Conservation (phyloP, 2,113 vertebrate species). For the Hydrolagus affinis region DNA sequence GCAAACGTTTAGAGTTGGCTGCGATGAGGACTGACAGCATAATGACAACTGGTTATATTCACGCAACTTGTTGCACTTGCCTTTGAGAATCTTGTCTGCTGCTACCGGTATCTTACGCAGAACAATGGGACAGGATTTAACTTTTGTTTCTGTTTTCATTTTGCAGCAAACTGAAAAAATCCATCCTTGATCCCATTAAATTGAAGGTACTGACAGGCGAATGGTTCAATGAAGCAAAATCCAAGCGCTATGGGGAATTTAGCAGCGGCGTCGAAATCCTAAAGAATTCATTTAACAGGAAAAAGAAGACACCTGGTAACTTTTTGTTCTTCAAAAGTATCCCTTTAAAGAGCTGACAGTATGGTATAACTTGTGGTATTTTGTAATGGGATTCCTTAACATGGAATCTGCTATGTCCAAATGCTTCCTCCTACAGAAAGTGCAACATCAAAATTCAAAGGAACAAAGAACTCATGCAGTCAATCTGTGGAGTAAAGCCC, state of each 20-base stretch:
- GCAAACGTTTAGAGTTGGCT: not conserved
- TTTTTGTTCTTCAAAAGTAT: not conserved
- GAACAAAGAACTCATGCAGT: too few species aligned
- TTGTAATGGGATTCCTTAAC: too few species aligned
- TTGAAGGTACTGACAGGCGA: constrained; percentile 42
- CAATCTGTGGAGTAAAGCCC: too few species aligned
- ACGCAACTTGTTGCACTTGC: not conserved
- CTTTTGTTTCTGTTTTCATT: not conserved
- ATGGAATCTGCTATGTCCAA: too few species aligned
- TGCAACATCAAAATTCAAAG: too few species aligned
- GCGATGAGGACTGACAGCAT: not conserved
- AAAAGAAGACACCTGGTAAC: constrained; percentile 41
- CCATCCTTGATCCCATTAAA: constrained; percentile 34
- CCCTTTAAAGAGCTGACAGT: too few species aligned
- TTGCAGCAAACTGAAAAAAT: constrained; percentile 38
- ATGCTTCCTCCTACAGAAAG: too few species aligned
- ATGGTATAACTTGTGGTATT: too few species aligned
- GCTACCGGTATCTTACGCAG: not conserved
- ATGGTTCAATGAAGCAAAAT: constrained; percentile 44
- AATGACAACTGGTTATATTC: not conserved
- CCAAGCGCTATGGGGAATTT: constrained; percentile 38
- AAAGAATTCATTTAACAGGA: constrained; percentile 42
- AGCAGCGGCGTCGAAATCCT: constrained; percentile 37
- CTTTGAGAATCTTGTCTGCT: not conserved
- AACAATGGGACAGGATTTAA: not conserved